A percentile compares a stretch with the other conserved stretches of the same genome.
Conservation (phyloP, 2,797 vertebrate species). For the Esox lucius region DNA sequence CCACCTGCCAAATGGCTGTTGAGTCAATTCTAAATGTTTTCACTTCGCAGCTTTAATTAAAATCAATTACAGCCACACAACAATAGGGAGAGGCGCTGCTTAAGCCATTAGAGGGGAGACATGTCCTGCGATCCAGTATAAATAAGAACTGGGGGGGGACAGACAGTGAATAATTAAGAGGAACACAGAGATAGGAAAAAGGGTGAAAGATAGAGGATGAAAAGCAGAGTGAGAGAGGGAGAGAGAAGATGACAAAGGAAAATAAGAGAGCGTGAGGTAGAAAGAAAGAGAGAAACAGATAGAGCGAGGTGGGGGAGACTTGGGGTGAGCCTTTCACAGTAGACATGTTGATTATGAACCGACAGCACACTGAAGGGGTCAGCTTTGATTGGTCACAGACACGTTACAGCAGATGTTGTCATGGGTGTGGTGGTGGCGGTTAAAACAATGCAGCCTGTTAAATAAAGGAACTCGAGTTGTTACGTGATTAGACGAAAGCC, state of each 20-base stretch:
- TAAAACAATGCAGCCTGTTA: too few species aligned
- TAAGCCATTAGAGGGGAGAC: neutral
- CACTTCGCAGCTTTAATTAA: neutral
- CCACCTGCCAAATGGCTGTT: neutral
- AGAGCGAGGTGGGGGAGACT: neutral
- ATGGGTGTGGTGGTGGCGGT: too few species aligned
- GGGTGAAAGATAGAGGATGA: neutral
- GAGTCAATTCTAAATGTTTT: neutral
- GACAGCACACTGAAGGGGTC: too few species aligned
- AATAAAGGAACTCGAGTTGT: too few species aligned
- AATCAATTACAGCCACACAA: constrained; percentile 1
- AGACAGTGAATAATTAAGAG: neutral
- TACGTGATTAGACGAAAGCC: too few species aligned
- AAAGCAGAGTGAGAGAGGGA: neutral
- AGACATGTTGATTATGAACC: too few species aligned
- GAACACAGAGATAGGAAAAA: neutral
- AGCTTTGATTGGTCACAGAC: too few species aligned
- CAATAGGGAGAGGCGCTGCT: neutral
- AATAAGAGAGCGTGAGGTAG: neutral
- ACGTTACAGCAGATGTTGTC: too few species aligned
- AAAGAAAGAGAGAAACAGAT: neutral
- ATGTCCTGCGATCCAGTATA: neutral
- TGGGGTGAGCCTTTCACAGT: too few species aligned
- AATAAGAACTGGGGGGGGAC: neutral
- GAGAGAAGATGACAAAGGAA: neutral